Evolutionary conservation across 2,888 invertebrate genomes (phyloP).

Genomic region (Napeogenes sylphis): DNA sequence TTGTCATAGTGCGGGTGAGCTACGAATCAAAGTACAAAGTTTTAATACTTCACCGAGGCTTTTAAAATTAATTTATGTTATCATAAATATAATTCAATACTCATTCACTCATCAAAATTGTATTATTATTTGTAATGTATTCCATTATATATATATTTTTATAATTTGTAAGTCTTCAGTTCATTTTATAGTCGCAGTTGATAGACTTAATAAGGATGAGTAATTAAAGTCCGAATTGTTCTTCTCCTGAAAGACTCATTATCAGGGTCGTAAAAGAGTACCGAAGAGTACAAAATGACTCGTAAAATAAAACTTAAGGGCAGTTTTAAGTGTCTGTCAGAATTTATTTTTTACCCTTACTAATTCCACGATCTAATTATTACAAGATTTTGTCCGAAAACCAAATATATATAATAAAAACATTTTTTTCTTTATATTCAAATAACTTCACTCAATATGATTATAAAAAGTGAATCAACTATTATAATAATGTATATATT

Average conservation of each 20-base stretch:
- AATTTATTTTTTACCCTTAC: not conserved
- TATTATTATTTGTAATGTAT: too few species aligned
- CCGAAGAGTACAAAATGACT: conserved; percentile 10
- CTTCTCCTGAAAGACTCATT: conserved; percentile 19
- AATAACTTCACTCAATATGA: too few species aligned
- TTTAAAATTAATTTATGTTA: too few species aligned
- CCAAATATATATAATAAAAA: too few species aligned
- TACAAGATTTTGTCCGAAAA: not conserved
- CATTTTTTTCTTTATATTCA: too few species aligned
- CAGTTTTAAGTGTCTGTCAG: conserved; percentile 9
- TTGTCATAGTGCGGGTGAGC: too few species aligned
- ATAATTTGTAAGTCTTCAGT: conserved; percentile 3
- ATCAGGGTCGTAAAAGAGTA: conserved; percentile 17
- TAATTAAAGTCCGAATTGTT: conserved; percentile 21
- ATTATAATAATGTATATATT: too few species aligned
- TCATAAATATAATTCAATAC: too few species aligned
- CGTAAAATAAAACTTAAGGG: conserved; percentile 23
- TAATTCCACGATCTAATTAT: not conserved
- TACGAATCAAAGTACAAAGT: too few species aligned
- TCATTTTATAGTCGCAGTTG: conserved; percentile 9
- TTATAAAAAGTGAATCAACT: too few species aligned
- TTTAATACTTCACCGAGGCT: too few species aligned
- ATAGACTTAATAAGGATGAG: conserved; percentile 13
- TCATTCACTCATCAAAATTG: too few species aligned
- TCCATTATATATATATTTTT: not conserved